Base-by-base conservation (phyloP, 2,113 vertebrate species). In the Sarotherodon lohbergeri region DNA sequence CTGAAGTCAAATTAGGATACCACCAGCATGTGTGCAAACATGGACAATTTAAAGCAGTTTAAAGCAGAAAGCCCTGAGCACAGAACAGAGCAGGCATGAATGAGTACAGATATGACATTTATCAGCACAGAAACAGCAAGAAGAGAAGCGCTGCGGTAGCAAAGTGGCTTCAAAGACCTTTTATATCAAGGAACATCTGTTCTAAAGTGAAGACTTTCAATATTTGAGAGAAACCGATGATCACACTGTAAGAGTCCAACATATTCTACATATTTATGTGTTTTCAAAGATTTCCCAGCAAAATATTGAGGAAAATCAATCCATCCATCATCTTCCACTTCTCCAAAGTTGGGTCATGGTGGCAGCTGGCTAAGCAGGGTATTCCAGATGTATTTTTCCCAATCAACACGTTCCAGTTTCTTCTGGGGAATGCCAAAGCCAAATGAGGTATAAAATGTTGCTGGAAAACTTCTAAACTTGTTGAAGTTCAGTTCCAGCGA, bases 391-490 rank as follows among this genome's bases (percentile, higher is more conserved):
- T 43, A 1, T 63, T 63, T 1, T 41, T 24, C 66, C 39, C 12
- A 14, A 5, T 41, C 66, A 71, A 71, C 66, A 71, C 3, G 0
- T 24, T 71, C 36, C n/a, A 24, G 63, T 71, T 71, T 71, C 63
- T 71, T 71, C 66, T 1, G 2, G 0, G 0, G 39, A 4, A n/a
- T 71, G 1, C 66, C 0, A n/a, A 66, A n/a, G 34, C 34, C 34
- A 71, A 43, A 43, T 0, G 1, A 43, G 66, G 39, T 24, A 71
- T 0, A 41, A 22, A 68, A 22, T 41, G 19, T 68, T 39, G n/a
- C 63, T 22, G 36, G 36, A 43, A 41, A 71, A 41, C 19, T 1
- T 68, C n/a, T 32, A 1, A 61, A 32, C 16, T 63, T 63, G 16
- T 63, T 36, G 29, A 63, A 2, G 0, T 11, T 63, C 29, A 24